Evolutionary conservation across 2,113 vertebrate species (phyloP), one percentile per base, ranked within the genome.

Genomic region (Laticauda colubrina): DNA sequence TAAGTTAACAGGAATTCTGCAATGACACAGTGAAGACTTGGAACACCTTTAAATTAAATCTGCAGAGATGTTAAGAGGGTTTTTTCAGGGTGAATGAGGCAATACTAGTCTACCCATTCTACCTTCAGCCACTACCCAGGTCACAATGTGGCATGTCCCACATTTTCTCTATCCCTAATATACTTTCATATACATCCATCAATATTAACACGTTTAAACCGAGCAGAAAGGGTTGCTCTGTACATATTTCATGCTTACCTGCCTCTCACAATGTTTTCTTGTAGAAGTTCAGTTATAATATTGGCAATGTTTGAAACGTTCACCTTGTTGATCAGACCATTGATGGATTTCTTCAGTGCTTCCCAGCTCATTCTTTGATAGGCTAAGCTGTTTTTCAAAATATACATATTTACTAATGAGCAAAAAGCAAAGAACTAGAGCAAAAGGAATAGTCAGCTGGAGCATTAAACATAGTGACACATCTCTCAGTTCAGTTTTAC

Each of bases 331-430:
- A 99, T 98, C 92, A 99, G 98, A 97, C 99, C 99, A 45, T 99
- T 99, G 97, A 99, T 99, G 0, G 99, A 99, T 96, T 99, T 99
- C 98, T 99, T 99, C 95, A 99, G 96, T 18, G 99, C 99, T 96
- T 99, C 99, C 99, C 99, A 99, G 96, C 99, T 99, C 99, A 99
- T 99, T 94, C 99, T 98, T 96, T 99, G 99, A 97, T 99, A 99
- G 1, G 99, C 99, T 97, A 99, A 97, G 95, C 99, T 99, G 96
- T 95, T 95, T 34, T 94, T 6, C 96, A 87, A 93, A 92, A 86
- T 48, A 96, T 57, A 95, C 26, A 93, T 61, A 95, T 91, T 96
- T 94, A 94, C 0, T 92, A 91, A 92, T 48, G 48, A 2, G 87
- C 0, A 69, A 48, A 92, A 91, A 92, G 85, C 0, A 56, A 48